Percentiles rank a stretch among this genome's conserved stretches.
These are phyloP conservation scores for Cecidostiba fungosa DNA, from an alignment of 2,888 invertebrate species.

Conservation along the genomic window DNA sequence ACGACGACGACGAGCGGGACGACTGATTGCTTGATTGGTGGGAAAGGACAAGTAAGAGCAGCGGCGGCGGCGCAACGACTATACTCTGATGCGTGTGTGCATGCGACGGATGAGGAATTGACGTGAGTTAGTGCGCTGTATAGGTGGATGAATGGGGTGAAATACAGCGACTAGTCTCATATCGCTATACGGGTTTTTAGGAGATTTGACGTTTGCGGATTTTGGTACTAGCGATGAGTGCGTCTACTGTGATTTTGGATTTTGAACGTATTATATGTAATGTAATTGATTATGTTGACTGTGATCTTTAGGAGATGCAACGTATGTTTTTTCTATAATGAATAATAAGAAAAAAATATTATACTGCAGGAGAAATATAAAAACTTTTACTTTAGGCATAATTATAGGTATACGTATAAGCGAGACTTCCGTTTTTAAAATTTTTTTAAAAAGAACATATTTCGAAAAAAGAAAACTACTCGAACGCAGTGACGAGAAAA, in stretches of 20 bases:
- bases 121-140: conserved; percentile 1
- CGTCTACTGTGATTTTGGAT: too few species aligned
- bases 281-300: too few species aligned
- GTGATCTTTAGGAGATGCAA: too few species aligned
- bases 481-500: not conserved
- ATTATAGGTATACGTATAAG: too few species aligned
- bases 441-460: not conserved
- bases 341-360: too few species aligned
- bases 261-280: not conserved
- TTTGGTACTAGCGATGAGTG: not conserved
- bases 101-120: not conserved
- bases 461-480: not conserved
- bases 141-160: not conserved
- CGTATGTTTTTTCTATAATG: too few species aligned
- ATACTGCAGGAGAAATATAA: too few species aligned
- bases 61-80: not conserved
- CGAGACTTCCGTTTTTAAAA: too few species aligned
- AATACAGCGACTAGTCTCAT: not conserved
- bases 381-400: too few species aligned
- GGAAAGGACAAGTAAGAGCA: conserved; percentile 37
- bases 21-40: conserved; percentile 44
- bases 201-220: not conserved
- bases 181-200: not conserved
- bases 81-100: not conserved
- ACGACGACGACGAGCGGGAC: not conserved